A percentile compares a stretch with the other conserved stretches of the same genome.
Evolutionary conservation across 2,113 vertebrate species (phyloP).

Genomic region (Trogon surrucura): DNA sequence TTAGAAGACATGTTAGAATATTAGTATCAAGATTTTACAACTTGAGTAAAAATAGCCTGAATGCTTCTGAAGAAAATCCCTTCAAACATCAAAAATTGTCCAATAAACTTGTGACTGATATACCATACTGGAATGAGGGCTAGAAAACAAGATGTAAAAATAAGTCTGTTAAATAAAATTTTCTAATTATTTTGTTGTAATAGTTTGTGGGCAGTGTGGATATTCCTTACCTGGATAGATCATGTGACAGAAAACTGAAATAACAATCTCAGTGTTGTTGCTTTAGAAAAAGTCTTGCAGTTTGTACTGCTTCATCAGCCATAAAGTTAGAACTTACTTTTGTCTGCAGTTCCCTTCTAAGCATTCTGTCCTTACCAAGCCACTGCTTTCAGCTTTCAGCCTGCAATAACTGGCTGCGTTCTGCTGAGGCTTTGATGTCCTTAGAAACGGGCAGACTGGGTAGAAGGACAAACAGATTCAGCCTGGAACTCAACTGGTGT

Average conservation of each 20-base stretch:
- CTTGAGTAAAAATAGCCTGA: not conserved
- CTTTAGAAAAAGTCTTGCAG: not conserved
- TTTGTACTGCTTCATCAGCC: not conserved
- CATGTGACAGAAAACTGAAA: not conserved
- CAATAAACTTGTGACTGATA: not conserved
- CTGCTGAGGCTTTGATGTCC: not conserved
- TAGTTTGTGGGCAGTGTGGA: not conserved
- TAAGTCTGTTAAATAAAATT: not conserved
- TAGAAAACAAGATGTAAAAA: not conserved
- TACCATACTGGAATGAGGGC: not conserved
- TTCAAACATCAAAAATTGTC: not conserved
- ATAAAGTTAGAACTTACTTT: accelerated
- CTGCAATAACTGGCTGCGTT: not conserved
- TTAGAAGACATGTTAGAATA: not conserved
- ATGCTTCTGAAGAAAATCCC: not conserved
- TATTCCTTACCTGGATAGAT: not conserved
- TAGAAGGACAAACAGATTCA: not conserved
- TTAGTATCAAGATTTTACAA: not conserved
- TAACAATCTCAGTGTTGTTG: not conserved
- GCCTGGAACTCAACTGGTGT: not conserved
- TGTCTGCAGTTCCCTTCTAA: not conserved
- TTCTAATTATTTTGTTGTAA: not conserved
- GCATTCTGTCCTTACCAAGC: not conserved
- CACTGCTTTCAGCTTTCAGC: not conserved
- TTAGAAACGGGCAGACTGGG: accelerated